Base-by-base conservation (phyloP, 2,888 invertebrate species). In the Trimorus sp. region DNA sequence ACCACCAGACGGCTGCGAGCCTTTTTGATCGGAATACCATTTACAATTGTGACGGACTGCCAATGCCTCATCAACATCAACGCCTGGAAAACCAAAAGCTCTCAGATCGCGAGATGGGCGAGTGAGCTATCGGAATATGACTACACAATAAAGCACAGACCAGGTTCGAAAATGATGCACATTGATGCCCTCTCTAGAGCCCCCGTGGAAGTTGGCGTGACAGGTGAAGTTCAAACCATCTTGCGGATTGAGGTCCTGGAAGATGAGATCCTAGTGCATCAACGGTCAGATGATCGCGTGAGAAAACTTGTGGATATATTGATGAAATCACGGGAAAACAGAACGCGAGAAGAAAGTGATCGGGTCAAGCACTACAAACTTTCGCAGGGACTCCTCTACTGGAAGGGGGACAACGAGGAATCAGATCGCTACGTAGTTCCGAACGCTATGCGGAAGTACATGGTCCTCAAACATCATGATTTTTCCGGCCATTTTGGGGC, bases 181-280 rank as follows among this genome's bases (percentile, higher is more conserved):
- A 4, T 26, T 3, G 26, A 26, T 26, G 4, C 26, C 26, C 26
- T 26, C 26, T 26, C 26, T 26, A 26, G 26, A 26, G 26, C 26
- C 4, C 26, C 26, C 4, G 26, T 71, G 9, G 11, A 26, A 4
- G 26, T 3, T 4, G 4, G 1, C 26, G 4, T 4, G 4, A 26
- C 26, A 26, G 4, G 2, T 26, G 26, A 26, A 1, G 26, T 4
- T 26, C 26, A 26, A 26, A 1, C 26, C 26, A 26, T 26, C 26
- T 26, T 26, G 0, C 14, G 36, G 37, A 16, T 38, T 1, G 53
- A 26, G 38, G 16, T 16, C 11, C 9, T 14, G 15, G 54, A 68
- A 12, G 56, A 56, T 14, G 56, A 68, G n/a, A 11, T 56, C 1
- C 59, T 71, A 9, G 7, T 78, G 3, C 54, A 38, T 14, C 58